Base-by-base conservation (phyloP, 2,888 invertebrate genomes). In the Leptinotarsa peninsularis region DNA sequence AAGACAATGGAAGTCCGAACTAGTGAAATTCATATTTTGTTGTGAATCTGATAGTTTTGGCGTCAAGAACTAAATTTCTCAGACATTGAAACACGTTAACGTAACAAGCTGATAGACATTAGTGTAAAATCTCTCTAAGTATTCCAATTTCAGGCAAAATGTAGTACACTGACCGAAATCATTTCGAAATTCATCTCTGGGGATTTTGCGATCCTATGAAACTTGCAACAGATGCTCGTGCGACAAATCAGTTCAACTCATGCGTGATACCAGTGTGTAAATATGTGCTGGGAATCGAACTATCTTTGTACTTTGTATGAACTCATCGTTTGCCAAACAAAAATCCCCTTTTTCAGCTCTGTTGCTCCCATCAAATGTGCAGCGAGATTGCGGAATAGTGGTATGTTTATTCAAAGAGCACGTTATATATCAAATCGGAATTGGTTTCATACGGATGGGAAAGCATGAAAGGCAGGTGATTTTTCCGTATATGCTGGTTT, bases 251-350 rank as follows among this genome's bases (percentile, higher is more conserved):
- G 10, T 43, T 5, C 33, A 63, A 71, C 52, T 18, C 52, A 71
- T 71, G 63, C 71, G 52, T 71, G 52, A 66, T 66, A 63, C 66
- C 71, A 54, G 50, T 66, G 60, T 71, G 63, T 33, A 71, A 71
- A 71, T 71, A 71, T 69, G 43, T 56, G 43, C 69, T 68, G 49
- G 63, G 69, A 71, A 43, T 69, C 58, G 33, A 33, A 54, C 54
- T 56, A 58, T 56, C 56, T 54, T 43, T 43, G 2, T 43, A 43
- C 21, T 43, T 23, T 69, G 69, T 15, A 69, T 52, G 56, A 52
- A 69, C 69, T 68, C 50, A 63, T 54, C 56, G 69, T 56, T 69
- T 69, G 69, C n/a, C 69, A 69, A 69, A 69, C 52, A 69, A 43
- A 69, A 69, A 69, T 58, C 43, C n/a, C 15, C 56, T 33, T 54